These are phyloP conservation scores for Mercenaria mercenaria DNA, from an alignment of 1,140 invertebrate genomes.

Conservation along the genomic window DNA sequence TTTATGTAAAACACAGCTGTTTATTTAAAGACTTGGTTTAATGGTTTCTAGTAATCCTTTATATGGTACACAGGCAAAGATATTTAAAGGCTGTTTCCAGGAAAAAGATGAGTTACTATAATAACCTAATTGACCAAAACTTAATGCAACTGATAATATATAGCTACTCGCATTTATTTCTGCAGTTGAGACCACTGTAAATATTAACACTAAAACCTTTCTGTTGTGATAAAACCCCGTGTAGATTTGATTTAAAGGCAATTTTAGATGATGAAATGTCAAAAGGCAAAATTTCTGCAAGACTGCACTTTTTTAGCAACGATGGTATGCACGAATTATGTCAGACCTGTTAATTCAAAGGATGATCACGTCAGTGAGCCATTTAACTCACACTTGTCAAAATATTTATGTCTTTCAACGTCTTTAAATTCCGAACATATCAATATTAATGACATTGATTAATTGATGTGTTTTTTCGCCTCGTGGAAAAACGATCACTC, in stretches of 20 bases:
- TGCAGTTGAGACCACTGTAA: no score
- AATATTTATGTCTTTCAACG: slow-evolving; percentile 9
- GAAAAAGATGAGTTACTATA: neutral
- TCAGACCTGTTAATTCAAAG: neutral
- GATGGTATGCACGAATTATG: neutral
- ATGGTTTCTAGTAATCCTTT: neutral
- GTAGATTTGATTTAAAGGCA: neutral
- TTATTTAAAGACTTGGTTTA: neutral
- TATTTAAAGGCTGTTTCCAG: neutral
- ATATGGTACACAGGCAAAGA: neutral
- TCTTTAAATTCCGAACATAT: slow-evolving; percentile 49
- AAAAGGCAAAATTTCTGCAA: neutral
- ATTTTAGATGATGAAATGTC: neutral
- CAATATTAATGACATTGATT: slow-evolving; percentile 52
- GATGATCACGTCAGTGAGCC: slow-evolving; percentile 17
- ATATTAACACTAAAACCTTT: no score
- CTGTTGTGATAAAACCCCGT: no score
- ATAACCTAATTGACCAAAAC: neutral
- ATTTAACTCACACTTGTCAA: slow-evolving; percentile 21
- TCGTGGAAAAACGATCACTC: neutral
- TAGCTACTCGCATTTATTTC: no score
- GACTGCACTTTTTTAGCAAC: neutral
- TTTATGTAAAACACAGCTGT: slow-evolving; percentile 45
- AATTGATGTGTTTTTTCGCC: slow-evolving; percentile 12
- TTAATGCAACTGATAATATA: no score